phyloP scores from a whole-genome alignment of 2,888 invertebrate genomes.

The Acronicta psi region DNA sequence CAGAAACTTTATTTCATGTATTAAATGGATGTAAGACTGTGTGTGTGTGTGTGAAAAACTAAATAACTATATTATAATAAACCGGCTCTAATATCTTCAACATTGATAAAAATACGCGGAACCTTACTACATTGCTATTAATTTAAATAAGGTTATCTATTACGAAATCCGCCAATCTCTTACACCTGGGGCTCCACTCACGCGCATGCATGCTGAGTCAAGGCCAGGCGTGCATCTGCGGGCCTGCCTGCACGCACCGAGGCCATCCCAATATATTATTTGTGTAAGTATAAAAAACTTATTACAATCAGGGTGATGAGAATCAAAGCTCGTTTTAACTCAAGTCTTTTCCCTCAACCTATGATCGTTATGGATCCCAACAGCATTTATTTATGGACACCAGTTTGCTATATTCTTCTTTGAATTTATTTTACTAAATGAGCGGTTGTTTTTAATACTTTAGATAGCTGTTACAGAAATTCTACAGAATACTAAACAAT shows the following conservation, averaged over 20 bases:
- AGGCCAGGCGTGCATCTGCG: constrained; percentile 68
- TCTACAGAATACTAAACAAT: constrained; percentile 24
- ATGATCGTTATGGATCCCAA: constrained; percentile 26
- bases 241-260: constrained; percentile 55
- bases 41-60: no score
- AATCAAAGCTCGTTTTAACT: constrained; percentile 43
- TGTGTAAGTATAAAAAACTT: constrained; percentile 60
- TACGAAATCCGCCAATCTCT: constrained; percentile 36
- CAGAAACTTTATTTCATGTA: no score
- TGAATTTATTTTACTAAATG: constrained; percentile 4
- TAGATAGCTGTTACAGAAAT: constrained; percentile 17
- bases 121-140: constrained; percentile 1
- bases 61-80: no score
- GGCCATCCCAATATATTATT: constrained; percentile 65
- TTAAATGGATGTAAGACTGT: no score
- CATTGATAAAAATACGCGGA: background rate
- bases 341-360: constrained; percentile 21
- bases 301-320: constrained; percentile 50
- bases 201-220: constrained; percentile 59
- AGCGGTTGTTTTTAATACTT: constrained; percentile 18
- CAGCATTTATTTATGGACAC: constrained; percentile 11
- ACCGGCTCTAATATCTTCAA: no score
- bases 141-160: constrained; percentile 7
- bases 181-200: constrained; percentile 36
- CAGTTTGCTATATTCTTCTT: constrained; percentile 13